Evolutionary conservation across 2,888 invertebrate species (phyloP).

Genomic region (Idaea dimidiata): DNA sequence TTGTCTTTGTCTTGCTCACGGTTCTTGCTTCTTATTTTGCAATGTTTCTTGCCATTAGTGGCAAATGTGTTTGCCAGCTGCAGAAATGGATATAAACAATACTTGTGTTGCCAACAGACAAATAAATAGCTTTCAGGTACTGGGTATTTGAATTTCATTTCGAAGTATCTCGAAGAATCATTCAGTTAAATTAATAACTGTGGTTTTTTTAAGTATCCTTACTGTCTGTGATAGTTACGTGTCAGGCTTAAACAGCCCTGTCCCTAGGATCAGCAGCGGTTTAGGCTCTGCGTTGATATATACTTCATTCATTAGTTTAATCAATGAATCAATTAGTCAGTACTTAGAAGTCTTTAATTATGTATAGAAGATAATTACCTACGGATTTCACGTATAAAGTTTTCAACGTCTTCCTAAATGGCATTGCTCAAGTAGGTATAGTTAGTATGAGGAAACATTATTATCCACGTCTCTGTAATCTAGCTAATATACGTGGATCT

Average conservation of each 20-base stretch:
- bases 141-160: too few species aligned
- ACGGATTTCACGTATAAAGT: background rate
- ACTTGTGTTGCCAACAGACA: conserved; percentile 27
- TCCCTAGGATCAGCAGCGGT: too few species aligned
- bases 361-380: too few species aligned
- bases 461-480: conserved; percentile 13
- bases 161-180: too few species aligned
- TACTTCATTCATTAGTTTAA: too few species aligned
- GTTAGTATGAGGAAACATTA: conserved; percentile 12
- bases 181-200: too few species aligned
- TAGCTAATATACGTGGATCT: conserved; percentile 24
- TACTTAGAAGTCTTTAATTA: too few species aligned
- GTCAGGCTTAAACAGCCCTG: too few species aligned
- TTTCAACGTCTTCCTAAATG: background rate
- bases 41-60: conserved; percentile 27
- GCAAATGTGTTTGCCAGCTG: conserved; percentile 27
- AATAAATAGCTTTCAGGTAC: conserved; percentile 19
- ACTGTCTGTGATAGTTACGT: too few species aligned
- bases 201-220: too few species aligned
- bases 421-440: background rate
- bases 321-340: too few species aligned
- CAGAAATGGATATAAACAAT: conserved; percentile 26
- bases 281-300: too few species aligned
- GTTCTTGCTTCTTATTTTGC: conserved; percentile 12
- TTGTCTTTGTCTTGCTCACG: background rate